Evolutionary conservation across 37 sponge, comb jelly and placozoan species (phyloP), one percentile per base, ranked within the genome.

Genomic region (Aplysina aerophoba): DNA sequence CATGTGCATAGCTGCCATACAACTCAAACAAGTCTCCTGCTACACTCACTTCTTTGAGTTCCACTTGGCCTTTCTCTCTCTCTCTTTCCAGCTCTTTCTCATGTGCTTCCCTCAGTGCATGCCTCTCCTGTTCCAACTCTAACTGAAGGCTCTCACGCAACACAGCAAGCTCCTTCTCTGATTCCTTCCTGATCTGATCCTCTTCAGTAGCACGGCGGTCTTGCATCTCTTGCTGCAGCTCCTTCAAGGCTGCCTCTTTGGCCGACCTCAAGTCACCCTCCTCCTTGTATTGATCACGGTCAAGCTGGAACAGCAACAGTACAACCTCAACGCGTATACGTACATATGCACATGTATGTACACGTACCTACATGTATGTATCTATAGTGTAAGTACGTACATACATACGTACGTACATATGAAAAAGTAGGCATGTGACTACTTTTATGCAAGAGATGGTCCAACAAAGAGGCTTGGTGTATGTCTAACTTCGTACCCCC

Each of bases 81-180:
- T 40, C 17, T 40, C 25, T 17, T 21, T 17, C 78, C 53, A 75
- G 53, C 33, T 75, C 54, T 25, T 21, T 44, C 4, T 0, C 2
- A 40, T 36, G 37, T 14, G 20, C 60, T 34, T 78, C 59, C 55
- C 34, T 83, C 60, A 73, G 1, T 50, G 50, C 58, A 22, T 75
- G 63, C 57, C 25, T 74, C 21, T 86, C 85, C 55, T 85, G 61
- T 55, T 38, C 85, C 65, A 68, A 21, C 27, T 68, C 57, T 19
- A 4, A 44, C 20, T 84, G 22, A 36, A 39, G 55, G 24, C 44
- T 20, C 22, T 68, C 56, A n/a, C 30, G 28, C 34, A 60, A 14
- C 50, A 0, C 13, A 33, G 37, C 53, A 53, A 75, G 24, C 25
- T 75, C 78, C 78, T 50, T 75, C 54, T 40, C 53, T 15, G 1